Base-by-base conservation (phyloP, 2,888 invertebrate species). In the Philereme transversata region DNA sequence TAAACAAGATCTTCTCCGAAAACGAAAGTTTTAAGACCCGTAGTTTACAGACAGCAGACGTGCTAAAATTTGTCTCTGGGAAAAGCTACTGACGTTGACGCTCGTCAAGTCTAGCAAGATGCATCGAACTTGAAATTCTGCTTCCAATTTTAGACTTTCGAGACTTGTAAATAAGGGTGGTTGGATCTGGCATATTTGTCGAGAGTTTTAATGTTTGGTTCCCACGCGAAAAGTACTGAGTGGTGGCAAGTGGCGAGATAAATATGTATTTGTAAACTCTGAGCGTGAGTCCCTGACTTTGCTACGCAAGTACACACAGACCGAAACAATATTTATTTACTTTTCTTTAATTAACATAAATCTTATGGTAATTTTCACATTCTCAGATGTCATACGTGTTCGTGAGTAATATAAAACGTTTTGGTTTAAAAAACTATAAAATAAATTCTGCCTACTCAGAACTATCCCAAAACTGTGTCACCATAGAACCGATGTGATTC, bases 201-300 rank as follows among this genome's bases (percentile, higher is more conserved):
- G 62, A 65, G 67, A 47, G 61, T 68, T 65, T 68, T 58, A n/a
- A 66, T 73, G 74, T 70, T 64, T 69, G 55, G 61, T 59, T 91
- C 90, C 90, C 90, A 91, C 90, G 89, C 86, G 82, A 86, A 87
- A 86, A 79, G 75, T 80, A 67, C 69, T 78, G 74, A 76, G 78
- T 81, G 78, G 84, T 84, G 84, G 84, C 82, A 86, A 89, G 85
- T 88, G 84, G 78, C 65, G 80, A 87, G 85, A 87, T 87, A 88
- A 91, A 90, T 90, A n/a, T n/a, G n/a, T n/a, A 89, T 91, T 90
- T 87, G 88, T 89, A 83, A 81, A 84, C 77, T 77, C 70, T 74
- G 70, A 75, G 75, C 70, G 76, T 76, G 72, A 79, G 81, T 71
- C 78, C 79, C 75, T 81, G 84, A 84, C 85, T 84, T 84, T 87